Conservation (phyloP, 2,113 vertebrate species). For the Mustela lutreola region DNA sequence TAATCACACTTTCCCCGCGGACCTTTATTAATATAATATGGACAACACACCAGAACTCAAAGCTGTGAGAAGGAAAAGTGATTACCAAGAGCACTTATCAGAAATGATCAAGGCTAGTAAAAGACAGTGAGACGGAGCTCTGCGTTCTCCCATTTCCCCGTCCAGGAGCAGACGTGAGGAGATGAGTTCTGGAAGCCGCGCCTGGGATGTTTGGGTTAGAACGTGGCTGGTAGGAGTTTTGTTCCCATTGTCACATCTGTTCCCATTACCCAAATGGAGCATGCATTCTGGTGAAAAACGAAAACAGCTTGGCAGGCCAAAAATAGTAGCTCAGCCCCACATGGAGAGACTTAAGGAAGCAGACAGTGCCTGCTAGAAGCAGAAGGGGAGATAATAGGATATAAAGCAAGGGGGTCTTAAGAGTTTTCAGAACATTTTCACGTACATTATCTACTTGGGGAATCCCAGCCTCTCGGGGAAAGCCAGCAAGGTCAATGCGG, state of each 20-base stretch:
- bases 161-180: background rate
- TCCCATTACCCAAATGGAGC: constrained; percentile 72
- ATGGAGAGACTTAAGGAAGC: constrained; percentile 28
- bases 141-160: background rate
- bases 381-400: constrained; percentile 56
- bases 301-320: constrained; percentile 74
- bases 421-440: constrained; percentile 51
- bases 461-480: background rate
- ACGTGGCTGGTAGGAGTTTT: constrained; percentile 60
- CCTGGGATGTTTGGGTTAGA: constrained; percentile 76
- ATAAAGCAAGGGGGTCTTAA: background rate
- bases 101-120: constrained; percentile 64
- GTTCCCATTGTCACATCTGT: constrained; percentile 80
- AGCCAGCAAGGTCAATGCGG: background rate
- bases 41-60: constrained; percentile 67
- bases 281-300: constrained; percentile 61
- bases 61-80: constrained; percentile 39
- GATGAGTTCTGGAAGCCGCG: constrained; percentile 54
- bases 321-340: constrained; percentile 72
- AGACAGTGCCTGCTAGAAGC: constrained; percentile 51
- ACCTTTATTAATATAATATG: constrained; percentile 81
- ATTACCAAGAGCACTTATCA: constrained; percentile 64
- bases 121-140: background rate
- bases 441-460: background rate
- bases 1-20: constrained; percentile 79